Evolutionary conservation across 2,113 vertebrate species (phyloP), one percentile per base, ranked within the genome.

Genomic region (Micronycteris hirsuta): DNA sequence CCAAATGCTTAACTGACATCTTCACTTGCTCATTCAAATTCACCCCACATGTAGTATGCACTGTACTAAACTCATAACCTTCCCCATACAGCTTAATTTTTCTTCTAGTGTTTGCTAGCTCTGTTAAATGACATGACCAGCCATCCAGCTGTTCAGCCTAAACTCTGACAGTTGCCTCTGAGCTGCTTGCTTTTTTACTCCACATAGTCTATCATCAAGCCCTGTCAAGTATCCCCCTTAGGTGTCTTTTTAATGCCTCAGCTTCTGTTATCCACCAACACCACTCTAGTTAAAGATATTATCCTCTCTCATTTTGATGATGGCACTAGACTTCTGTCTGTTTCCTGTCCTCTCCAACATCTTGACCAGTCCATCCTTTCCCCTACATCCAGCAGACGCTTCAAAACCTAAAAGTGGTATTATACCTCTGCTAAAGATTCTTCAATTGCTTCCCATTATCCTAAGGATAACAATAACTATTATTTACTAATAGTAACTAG

Each of bases 1-100:
- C 15, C 38, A 81, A 15, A 28, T 67, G 24, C 49, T 91, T 77
- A n/a, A 28, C 81, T 70, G 38, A 49, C 41, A 24, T 47, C 58
- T 81, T 67, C 26, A 28, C 41, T 84, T 81, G 77, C 24, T 2
- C 73, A 9, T 85, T 95, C 82, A 81, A 31, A 68, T 91, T 74
- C 77, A 19, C 15, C 12, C n/a, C 58, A 5, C 47, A 43, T 43
- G 63, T 38, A 36, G 3, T 14, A 12, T 56, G 26, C 56, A 28
- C 88, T 52, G 92, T 49, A 47, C 2, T 43, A 28, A 52, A 58
- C 17, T 38, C 36, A n/a, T 4, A 43, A 38, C 31, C 7, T 83
- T 83, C 43, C 56, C 20, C 43, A 11, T 14, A 43, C 1, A 80
- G 14, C 54, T 92, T 49, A 1, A 47, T 67, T 82, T 71, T 85